Percentiles rank a stretch among this genome's conserved stretches.
These are phyloP conservation scores for Orthosia incerta DNA, from an alignment of 2,888 invertebrate genomes.

Conservation along the genomic window DNA sequence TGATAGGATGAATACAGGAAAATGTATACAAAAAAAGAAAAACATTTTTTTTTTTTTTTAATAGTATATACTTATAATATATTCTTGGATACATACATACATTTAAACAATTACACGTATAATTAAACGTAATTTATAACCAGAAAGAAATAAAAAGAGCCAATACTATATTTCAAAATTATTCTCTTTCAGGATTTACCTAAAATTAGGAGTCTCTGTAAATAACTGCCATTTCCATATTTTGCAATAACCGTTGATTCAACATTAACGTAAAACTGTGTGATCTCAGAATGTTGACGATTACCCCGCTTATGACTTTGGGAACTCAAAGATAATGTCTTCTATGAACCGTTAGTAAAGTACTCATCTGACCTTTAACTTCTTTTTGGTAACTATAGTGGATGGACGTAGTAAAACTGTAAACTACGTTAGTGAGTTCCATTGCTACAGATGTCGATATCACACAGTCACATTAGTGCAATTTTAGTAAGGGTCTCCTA, in stretches of 20 bases:
- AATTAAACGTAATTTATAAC: too few species aligned
- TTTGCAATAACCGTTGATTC: neutral
- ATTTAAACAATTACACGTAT: too few species aligned
- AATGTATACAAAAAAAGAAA: too few species aligned
- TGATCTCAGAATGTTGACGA: slow-evolving; percentile 24
- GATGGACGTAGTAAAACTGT: neutral
- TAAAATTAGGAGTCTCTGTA: neutral
- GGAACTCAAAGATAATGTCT: slow-evolving; percentile 48
- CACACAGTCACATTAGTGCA: too few species aligned
- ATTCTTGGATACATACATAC: too few species aligned
- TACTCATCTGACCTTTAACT: slow-evolving; percentile 26
- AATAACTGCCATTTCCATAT: neutral
- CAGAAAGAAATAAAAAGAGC: too few species aligned
- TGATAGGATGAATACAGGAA: too few species aligned
- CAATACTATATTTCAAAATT: too few species aligned
- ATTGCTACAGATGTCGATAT: neutral
- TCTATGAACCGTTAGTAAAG: slow-evolving; percentile 26
- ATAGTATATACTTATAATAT: too few species aligned
- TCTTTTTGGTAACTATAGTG: slow-evolving; percentile 14
- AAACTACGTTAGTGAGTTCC: neutral
- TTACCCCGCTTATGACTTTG: slow-evolving; percentile 50
- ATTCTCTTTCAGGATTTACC: neutral
- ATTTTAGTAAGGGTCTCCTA: too few species aligned
- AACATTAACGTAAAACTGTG: neutral
- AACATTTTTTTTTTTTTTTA: too few species aligned